Evolutionary conservation across 2,113 vertebrate genomes (phyloP), one percentile per base, ranked within the genome.

Genomic region (Acrocephalus arundinaceus): DNA sequence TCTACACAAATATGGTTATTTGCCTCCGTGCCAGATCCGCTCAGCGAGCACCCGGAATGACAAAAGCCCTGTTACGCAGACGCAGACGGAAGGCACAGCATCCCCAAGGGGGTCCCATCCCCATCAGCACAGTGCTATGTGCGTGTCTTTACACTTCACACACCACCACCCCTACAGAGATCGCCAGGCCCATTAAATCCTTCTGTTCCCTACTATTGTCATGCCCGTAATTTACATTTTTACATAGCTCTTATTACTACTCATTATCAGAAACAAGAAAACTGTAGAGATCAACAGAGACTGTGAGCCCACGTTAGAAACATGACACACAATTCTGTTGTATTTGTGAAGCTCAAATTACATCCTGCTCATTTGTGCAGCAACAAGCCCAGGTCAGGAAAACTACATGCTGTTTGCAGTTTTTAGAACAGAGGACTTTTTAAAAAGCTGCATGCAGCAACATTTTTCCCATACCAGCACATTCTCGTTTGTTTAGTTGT

Each of bases 381-480:
- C 80, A 81, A 55, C 73, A 75, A 92, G 81, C 65, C 35, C 19
- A 0, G 0, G 19, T 48, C 76, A 68, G 89, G 67, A 90, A 96
- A 96, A 96, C 73, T 35, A 77, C 48, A 67, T 1, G 2, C 39
- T 7, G 52, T 75, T 71, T 71, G 89, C 93, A 92, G 52, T 92
- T 94, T 95, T 92, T 27, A 49, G 70, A 91, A 94, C 74, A 91
- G 77, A 91, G 87, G 93, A 78, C 66, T 75, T 87, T 94, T 57
- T 31, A 43, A 81, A 96, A 97, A 91, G 89, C 94, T 46, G 58
- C 62, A 43, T 15, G 25, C 93, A 94, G 94, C 93, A 96, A 87
- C 77, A 93, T 92, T 95, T 94, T 91, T 85, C 70, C 93, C 78
- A 76, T 54, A 79, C 70, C 84, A 96, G 96, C 94, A 93, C 89